These are phyloP conservation scores for Dendrocopos noguchii DNA, from an alignment of 2,113 vertebrate genomes.

Conservation along the genomic window DNA sequence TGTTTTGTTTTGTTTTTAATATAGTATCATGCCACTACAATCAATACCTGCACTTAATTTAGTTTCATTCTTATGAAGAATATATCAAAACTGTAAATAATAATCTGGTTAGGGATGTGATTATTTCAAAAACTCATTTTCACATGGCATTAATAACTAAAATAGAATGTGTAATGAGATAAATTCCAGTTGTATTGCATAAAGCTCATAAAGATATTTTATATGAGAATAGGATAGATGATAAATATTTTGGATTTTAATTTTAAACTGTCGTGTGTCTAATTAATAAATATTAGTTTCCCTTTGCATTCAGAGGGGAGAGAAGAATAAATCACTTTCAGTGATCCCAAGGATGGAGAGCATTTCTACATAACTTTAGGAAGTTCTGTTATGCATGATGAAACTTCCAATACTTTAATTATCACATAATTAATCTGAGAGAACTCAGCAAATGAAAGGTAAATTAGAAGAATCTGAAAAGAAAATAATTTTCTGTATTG, in stretches of 20 bases:
- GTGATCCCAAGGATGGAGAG: background rate
- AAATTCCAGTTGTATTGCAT: conserved; percentile 20
- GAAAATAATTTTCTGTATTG: background rate
- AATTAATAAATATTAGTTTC: background rate
- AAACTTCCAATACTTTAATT: background rate
- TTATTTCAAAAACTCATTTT: conserved; percentile 27
- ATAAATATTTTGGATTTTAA: background rate
- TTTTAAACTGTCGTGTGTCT: background rate
- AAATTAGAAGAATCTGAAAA: background rate
- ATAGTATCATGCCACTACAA: background rate
- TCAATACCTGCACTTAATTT: conserved; percentile 4
- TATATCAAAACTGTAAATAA: background rate
- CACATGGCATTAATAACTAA: conserved; percentile 4
- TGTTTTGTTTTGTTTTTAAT: background rate
- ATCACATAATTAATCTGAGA: background rate
- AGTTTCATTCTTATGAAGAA: conserved; percentile 22
- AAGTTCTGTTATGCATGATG: background rate
- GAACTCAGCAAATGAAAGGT: background rate
- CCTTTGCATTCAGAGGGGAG: background rate
- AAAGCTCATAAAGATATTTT: conserved; percentile 5
- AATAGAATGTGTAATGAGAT: conserved; percentile 4
- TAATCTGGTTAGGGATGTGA: background rate
- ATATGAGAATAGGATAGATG: background rate
- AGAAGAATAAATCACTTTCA: background rate
- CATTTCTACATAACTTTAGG: background rate